Evolutionary conservation across 2,113 vertebrate species (phyloP).

Genomic region (Hemicordylus capensis): DNA sequence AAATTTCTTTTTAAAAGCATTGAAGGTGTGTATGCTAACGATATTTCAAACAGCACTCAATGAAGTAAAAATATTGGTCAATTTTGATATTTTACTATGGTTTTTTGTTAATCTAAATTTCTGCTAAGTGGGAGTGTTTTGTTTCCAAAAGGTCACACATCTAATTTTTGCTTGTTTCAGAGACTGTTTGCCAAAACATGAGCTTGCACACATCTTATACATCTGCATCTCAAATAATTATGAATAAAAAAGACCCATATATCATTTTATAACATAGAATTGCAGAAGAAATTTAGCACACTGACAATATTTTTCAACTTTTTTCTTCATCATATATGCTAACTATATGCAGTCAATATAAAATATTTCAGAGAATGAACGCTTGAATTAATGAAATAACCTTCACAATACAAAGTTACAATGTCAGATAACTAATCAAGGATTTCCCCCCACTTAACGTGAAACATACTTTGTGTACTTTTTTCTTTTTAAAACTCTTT

Average conservation of each 20-base stretch:
- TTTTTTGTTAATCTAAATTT: background rate
- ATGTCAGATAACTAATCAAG: too few species aligned
- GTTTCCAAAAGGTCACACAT: background rate
- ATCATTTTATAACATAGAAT: background rate
- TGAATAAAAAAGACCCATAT: background rate
- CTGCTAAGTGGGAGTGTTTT: background rate
- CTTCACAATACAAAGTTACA: too few species aligned
- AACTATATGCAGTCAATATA: background rate
- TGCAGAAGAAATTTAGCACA: background rate
- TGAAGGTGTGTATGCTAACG: background rate
- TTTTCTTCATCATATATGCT: background rate
- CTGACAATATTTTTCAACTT: background rate
- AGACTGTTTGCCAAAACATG: background rate
- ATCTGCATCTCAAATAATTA: background rate
- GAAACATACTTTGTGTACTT: background rate
- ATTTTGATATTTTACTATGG: background rate
- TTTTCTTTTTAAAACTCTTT: background rate
- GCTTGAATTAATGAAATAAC: background rate
- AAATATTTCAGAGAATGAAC: background rate
- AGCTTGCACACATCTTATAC: background rate
- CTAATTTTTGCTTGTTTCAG: background rate
- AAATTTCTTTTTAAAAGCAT: background rate
- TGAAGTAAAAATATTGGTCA: background rate
- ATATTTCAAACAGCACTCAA: background rate
- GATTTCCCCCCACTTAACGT: background rate